A percentile compares a stretch with the other conserved stretches of the same genome.
Conservation (phyloP, 2,888 invertebrate genomes). For the Agrypnus murinus region DNA sequence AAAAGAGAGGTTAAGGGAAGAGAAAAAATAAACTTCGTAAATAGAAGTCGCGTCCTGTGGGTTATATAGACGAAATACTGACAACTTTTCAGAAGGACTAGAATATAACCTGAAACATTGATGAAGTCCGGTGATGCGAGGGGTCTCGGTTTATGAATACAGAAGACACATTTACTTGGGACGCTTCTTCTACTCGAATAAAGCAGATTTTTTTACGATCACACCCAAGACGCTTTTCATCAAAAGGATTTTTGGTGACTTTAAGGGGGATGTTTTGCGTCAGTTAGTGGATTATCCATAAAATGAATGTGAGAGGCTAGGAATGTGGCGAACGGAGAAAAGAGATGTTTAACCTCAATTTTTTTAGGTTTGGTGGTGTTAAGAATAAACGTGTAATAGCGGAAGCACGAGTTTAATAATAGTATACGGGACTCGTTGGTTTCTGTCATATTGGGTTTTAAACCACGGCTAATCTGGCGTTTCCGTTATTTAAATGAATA, state of each 20-base stretch:
- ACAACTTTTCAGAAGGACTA: conserved; percentile 11
- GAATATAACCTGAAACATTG: conserved; percentile 44
- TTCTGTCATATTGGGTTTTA: conserved; percentile 12
- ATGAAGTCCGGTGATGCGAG: conserved; percentile 42
- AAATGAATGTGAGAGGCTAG: too few species aligned
- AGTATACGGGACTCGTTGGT: too few species aligned
- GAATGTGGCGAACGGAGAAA: too few species aligned
- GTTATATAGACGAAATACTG: conserved; percentile 1
- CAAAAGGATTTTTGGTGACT: conserved; percentile 1
- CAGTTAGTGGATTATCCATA: too few species aligned
- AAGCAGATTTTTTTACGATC: conserved; percentile 37
- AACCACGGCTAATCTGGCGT: not conserved
- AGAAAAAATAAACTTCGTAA: conserved; percentile 16
- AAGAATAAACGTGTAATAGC: conserved; percentile 23
- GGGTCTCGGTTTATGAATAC: conserved; percentile 51
- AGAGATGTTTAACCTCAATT: too few species aligned
- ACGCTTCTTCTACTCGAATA: conserved; percentile 11
- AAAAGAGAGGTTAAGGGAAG: conserved; percentile 5
- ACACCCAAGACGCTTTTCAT: conserved; percentile 8
- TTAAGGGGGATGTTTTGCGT: not conserved
- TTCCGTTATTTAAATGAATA: conserved; percentile 18
- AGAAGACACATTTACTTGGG: conserved; percentile 41
- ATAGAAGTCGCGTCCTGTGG: conserved; percentile 18
- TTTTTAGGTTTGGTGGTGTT: not conserved
- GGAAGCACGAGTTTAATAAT: not conserved